phyloP scores from a whole-genome alignment of 2,113 vertebrate species.

The Atherinomorus stipes region DNA sequence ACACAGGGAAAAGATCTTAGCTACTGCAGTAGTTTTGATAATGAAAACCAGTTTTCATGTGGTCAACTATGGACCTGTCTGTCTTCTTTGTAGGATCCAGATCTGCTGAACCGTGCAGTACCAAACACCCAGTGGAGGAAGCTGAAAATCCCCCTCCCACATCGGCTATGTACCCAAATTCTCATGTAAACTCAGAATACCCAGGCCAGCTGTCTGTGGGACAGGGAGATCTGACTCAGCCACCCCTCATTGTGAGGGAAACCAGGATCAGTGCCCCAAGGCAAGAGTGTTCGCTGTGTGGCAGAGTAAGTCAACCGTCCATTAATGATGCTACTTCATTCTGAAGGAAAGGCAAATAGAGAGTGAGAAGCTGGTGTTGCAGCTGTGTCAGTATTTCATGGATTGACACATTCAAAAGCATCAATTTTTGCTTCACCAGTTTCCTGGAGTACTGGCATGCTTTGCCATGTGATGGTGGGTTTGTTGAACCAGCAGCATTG shows the following conservation, averaged over 20 bases:
- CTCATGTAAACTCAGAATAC: conserved; percentile 26
- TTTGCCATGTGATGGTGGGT: not conserved
- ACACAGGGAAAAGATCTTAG: no score
- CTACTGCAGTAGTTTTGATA: not conserved
- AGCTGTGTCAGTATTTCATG: not conserved
- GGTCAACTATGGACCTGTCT: not conserved
- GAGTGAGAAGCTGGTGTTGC: no score
- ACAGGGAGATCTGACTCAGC: conserved; percentile 17
- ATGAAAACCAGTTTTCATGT: not conserved
- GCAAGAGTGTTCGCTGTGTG: conserved; percentile 68
- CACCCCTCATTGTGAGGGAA: conserved; percentile 26
- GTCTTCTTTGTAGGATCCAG: conserved; percentile 21
- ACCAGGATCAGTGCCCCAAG: conserved; percentile 36
- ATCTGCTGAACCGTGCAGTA: conserved; percentile 16
- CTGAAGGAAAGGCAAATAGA: no score
- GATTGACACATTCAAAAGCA: conserved; percentile 34
- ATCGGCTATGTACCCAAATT: conserved; percentile 2
- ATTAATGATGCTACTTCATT: not conserved
- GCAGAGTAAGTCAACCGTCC: conserved; percentile 60
- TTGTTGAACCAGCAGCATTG: conserved; percentile 9
- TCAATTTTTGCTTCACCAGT: conserved; percentile 32
- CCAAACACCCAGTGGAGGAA: conserved; percentile 3
- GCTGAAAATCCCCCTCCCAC: not conserved
- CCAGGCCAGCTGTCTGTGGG: conserved; percentile 21
- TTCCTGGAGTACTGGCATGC: conserved; percentile 14